Percentiles rank a stretch among this genome's conserved stretches.
Conservation (phyloP, 2,888 invertebrate species). For the Orchesella flavescens region DNA sequence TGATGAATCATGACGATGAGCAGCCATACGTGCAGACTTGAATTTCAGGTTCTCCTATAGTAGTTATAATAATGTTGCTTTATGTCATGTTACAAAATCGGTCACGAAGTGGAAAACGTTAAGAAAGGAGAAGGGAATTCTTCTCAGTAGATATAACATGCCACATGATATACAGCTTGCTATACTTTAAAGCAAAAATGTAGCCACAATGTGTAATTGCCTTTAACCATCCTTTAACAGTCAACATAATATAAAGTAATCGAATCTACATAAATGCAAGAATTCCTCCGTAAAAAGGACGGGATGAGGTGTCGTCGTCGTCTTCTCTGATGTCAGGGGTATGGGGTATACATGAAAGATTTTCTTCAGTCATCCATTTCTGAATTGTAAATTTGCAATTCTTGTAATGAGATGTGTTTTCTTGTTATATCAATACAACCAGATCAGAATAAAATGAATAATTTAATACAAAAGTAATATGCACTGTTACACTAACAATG, state of each 20-base stretch:
- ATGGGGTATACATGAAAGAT: too few species aligned
- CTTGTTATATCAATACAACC: background rate
- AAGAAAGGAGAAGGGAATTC: slow-evolving; percentile 29
- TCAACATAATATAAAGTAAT: background rate
- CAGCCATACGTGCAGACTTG: slow-evolving; percentile 16
- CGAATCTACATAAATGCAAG: too few species aligned
- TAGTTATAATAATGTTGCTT: slow-evolving; percentile 8
- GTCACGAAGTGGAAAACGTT: slow-evolving; percentile 33
- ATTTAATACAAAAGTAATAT: background rate
- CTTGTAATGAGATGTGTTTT: too few species aligned
- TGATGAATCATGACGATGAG: slow-evolving; percentile 10
- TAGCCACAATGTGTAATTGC: background rate
- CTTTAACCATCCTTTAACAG: background rate
- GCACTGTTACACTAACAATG: background rate
- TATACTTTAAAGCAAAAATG: background rate
- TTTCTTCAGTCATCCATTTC: too few species aligned
- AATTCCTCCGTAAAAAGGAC: too few species aligned
- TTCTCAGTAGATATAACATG: background rate
- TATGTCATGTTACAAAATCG: slow-evolving; percentile 44
- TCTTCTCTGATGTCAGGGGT: too few species aligned
- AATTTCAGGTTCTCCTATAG: slow-evolving; percentile 40
- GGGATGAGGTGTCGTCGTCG: too few species aligned
- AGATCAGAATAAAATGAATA: background rate
- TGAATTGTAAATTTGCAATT: too few species aligned
- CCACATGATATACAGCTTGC: background rate